Evolutionary conservation across 2,113 vertebrate species (phyloP).

Genomic region (Alouatta palliata): DNA sequence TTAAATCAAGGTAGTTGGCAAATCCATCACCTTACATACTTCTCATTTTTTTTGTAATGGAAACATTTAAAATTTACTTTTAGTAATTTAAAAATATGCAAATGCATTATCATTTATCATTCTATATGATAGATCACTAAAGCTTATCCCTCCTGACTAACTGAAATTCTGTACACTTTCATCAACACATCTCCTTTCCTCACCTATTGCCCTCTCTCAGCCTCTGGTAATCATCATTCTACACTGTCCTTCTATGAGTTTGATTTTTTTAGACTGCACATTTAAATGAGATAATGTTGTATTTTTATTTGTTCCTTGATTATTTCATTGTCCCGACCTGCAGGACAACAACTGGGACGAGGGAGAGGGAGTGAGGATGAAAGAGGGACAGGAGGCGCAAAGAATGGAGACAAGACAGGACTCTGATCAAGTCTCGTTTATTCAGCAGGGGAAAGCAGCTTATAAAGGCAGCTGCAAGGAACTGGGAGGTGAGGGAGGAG

Average conservation of each 20-base stretch:
- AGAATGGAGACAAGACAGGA: too few relatives aligned
- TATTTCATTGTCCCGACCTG: too few relatives aligned
- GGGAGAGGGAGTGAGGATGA: too few relatives aligned
- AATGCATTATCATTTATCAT: neutral
- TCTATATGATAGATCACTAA: neutral
- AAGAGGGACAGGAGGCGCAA: too few relatives aligned
- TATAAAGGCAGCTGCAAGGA: too few relatives aligned
- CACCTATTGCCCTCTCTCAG: neutral
- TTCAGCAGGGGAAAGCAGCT: too few relatives aligned
- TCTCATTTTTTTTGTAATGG: neutral
- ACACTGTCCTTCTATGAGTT: neutral
- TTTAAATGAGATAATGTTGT: neutral
- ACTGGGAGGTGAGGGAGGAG: too few relatives aligned
- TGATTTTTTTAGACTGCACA: neutral
- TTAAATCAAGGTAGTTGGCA: neutral
- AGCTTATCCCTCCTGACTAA: neutral
- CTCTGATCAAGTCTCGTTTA: too few relatives aligned
- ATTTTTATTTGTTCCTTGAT: neutral
- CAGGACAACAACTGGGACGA: too few relatives aligned
- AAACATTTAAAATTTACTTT: neutral
- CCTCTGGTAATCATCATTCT: neutral
- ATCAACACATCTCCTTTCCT: neutral
- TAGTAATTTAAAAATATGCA: neutral
- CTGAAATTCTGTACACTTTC: neutral
- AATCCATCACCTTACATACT: neutral